Conservation (phyloP, 2,797 vertebrate genomes). For the Onychomys torridus region DNA sequence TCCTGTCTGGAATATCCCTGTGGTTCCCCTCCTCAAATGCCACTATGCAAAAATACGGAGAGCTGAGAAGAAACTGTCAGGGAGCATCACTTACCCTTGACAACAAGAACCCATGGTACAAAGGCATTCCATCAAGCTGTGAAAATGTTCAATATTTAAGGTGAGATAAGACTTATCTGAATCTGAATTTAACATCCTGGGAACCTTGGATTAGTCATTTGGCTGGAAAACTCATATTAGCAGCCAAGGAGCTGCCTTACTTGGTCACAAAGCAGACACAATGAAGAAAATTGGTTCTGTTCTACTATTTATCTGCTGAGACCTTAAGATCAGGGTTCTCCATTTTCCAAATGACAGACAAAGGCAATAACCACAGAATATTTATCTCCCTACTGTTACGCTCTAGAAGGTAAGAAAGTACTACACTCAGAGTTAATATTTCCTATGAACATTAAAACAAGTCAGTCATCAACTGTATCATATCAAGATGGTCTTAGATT, state of each 20-base stretch:
- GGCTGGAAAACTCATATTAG: conserved; percentile 64
- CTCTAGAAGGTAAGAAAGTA: not conserved
- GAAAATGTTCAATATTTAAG: conserved; percentile 70
- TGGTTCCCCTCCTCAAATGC: not conserved
- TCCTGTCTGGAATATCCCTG: not conserved
- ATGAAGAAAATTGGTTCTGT: conserved; percentile 10
- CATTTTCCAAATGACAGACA: conserved; percentile 44
- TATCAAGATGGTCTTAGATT: conserved; percentile 12
- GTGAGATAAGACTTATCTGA: conserved; percentile 47
- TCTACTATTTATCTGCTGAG: conserved; percentile 13
- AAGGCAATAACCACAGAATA: conserved; percentile 28
- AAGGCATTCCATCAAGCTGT: conserved; percentile 38
- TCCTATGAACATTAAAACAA: conserved; percentile 19
- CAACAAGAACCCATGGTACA: not conserved
- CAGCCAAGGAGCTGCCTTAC: conserved; percentile 67
- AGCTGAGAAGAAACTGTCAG: not conserved
- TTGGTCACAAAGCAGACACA: conserved; percentile 59
- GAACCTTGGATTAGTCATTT: conserved; percentile 68
- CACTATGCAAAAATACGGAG: conserved; percentile 14
- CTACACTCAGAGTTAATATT: not conserved
- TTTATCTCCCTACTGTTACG: not conserved
- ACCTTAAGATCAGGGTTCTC: not conserved
- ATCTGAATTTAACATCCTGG: conserved; percentile 75
- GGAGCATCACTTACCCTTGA: not conserved
- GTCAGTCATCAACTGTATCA: conserved; percentile 9